Base-by-base conservation (phyloP, 2,113 vertebrate species). In the Ivindomyrus marchei region DNA sequence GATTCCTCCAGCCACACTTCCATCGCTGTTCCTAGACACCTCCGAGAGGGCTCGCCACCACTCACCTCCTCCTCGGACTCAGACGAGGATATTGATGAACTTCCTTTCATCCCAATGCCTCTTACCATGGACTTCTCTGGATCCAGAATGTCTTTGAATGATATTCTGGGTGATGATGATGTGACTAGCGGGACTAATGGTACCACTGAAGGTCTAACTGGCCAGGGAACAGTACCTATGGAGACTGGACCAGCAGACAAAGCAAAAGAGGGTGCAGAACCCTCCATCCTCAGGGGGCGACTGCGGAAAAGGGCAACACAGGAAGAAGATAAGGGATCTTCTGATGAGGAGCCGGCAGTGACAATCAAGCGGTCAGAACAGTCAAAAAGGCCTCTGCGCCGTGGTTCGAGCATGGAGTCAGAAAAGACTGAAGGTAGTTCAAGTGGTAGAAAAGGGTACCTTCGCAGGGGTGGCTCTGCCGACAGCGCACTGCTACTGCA, bases 1-100 rank as follows among this genome's bases (percentile, higher is more conserved):
- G 98, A 98, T 89, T 97, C 97, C 0, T 97, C 97, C 8, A 98
- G 96, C 92, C 97, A 98, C 89, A 96, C 98, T 88, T 99, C 97
- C 93, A 98, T 99, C 0, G 97, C 98, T 0, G 96, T 98, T 90
- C 97, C 98, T 74, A 95, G 96, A 84, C 97, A 98, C 91, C 96
- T 97, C 11, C 97, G 96, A 90, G 97, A 98, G 80, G 93, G 93
- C 17, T 97, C 97, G 0, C 96, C 98, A 0, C 95, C 96, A 0
- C 96, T 97, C 15, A 99, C 98, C 0, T 99, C 98, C 0, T 99
- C 98, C 83, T 99, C 98, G 0, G 98, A 99, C 92, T 99, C 98
- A 0, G 98, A 99, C 0, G 98, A 99, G 0, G 98, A 99, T 80
- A 95, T 99, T 66, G 97, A 98, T 19, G 98, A 99, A 92, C 93